Conservation (phyloP, 2,888 invertebrate genomes). For the Dynastes grantii region DNA sequence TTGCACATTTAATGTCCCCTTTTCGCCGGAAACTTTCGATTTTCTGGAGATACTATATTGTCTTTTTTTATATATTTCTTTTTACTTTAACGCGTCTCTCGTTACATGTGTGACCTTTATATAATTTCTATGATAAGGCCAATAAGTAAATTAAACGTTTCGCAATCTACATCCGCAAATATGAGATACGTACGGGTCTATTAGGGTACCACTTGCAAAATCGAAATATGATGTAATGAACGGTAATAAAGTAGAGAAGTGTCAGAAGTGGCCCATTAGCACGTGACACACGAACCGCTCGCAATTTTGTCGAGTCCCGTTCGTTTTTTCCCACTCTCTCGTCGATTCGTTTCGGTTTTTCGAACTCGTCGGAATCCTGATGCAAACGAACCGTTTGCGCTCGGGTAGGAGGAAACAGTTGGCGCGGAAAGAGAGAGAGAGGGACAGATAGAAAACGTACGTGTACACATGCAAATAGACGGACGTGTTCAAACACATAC, state of each 20-base stretch:
- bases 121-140: too few relatives aligned
- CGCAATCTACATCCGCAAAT: background rate
- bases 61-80: too few relatives aligned
- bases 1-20: too few relatives aligned
- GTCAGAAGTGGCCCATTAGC: conserved; percentile 57
- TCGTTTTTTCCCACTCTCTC: conserved; percentile 9
- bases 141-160: conserved; percentile 4
- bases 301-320: conserved; percentile 54
- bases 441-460: conserved; percentile 15
- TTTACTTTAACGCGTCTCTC: too few relatives aligned
- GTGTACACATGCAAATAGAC: conserved; percentile 37
- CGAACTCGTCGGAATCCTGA: conserved; percentile 27
- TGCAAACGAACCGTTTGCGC: conserved; percentile 39
- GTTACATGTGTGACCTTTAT: too few relatives aligned
- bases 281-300: conserved; percentile 61
- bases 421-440: conserved; percentile 4
- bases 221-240: conserved; percentile 55
- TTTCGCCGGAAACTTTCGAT: too few relatives aligned
- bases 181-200: background rate
- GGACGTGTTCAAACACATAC: conserved; percentile 32
- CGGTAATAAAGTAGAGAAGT: conserved; percentile 56
- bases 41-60: too few relatives aligned
- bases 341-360: conserved; percentile 22
- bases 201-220: conserved; percentile 45
- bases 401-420: conserved; percentile 26